Percentiles rank a stretch among this genome's conserved stretches.
phyloP scores from a whole-genome alignment of 2,113 vertebrate species.

The Callipepla squamata region DNA sequence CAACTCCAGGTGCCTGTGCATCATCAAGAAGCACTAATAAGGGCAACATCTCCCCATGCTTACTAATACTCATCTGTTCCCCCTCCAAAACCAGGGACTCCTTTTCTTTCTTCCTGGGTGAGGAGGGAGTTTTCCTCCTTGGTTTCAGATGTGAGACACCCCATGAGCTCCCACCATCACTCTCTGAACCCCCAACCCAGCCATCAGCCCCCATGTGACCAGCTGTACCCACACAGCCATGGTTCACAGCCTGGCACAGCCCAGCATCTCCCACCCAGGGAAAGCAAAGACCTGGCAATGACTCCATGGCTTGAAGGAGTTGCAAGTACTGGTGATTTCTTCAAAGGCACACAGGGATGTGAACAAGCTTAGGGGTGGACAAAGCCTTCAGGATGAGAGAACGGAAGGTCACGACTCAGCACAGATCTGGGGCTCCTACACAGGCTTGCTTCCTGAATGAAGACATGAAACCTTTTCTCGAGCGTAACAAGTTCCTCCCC shows the following conservation, averaged over 20 bases:
- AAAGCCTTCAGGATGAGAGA: not conserved
- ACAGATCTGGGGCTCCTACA: not conserved
- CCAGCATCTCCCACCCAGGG: not conserved
- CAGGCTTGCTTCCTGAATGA: not conserved
- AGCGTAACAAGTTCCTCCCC: not conserved
- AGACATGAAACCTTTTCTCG: not conserved
- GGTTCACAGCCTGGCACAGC: fast-evolving
- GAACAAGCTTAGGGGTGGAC: not conserved
- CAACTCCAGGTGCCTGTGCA: fast-evolving
- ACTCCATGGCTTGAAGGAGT: not conserved
- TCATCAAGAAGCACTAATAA: not conserved
- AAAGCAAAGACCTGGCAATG: not conserved
- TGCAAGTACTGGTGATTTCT: not conserved
- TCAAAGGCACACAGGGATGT: not conserved
- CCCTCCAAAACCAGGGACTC: not conserved
- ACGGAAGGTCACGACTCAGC: not conserved
- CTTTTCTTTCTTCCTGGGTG: not conserved
- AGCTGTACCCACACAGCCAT: not conserved
- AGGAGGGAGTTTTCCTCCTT: not conserved
- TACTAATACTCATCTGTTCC: not conserved
- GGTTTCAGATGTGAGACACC: not conserved
- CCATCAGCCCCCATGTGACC: not conserved
- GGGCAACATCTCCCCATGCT: not conserved
- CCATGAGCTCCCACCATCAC: fast-evolving
- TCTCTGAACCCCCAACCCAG: not conserved